Evolutionary conservation across 2,797 vertebrate species (phyloP).

Genomic region (Avahi laniger): DNA sequence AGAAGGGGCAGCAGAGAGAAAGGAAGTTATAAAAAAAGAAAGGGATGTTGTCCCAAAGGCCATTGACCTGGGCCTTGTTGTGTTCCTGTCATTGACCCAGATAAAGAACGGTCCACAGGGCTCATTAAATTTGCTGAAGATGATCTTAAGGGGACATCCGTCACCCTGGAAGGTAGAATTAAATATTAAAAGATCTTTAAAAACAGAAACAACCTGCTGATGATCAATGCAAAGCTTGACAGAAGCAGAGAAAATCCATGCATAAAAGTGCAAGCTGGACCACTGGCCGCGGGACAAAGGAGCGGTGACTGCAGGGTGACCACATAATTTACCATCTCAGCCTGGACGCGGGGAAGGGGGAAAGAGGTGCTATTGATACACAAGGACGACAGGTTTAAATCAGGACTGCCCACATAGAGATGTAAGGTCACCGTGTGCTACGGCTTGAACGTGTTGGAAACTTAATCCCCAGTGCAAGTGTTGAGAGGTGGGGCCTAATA

Average conservation of each 20-base stretch:
- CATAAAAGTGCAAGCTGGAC: neutral
- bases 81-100: neutral
- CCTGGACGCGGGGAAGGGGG: too few species aligned
- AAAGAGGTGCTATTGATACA: neutral
- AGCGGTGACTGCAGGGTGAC: neutral
- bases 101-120: neutral
- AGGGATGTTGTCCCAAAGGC: neutral
- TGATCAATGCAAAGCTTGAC: neutral
- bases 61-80: neutral
- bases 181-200: neutral
- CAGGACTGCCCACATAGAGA: neutral
- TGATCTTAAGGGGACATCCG: neutral
- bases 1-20: neutral
- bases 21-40: neutral
- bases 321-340: neutral
- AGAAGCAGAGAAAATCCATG: neutral
- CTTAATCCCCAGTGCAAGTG: neutral
- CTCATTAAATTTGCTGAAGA: neutral
- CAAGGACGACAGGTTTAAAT: neutral
- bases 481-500: too few species aligned
- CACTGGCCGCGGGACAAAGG: neutral
- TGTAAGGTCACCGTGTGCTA: fast-evolving
- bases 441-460: neutral
- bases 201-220: neutral
- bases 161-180: neutral